Base-by-base conservation (phyloP, 2,113 vertebrate species). In the Sinocyclocheilus anophthalmus region DNA sequence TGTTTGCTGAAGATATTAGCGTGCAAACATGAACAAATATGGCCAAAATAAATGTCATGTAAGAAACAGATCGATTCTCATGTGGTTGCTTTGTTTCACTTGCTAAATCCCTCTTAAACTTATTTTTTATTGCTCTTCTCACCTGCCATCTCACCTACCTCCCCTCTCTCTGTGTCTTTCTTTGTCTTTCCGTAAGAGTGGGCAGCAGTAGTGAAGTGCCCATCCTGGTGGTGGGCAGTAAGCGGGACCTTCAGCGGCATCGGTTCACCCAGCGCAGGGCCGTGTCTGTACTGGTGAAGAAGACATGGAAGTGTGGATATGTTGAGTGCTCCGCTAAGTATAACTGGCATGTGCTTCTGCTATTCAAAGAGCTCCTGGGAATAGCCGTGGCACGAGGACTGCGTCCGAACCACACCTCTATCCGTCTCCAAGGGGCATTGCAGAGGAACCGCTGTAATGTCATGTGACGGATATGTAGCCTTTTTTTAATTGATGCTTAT, bases 291-390 rank as follows among this genome's bases (percentile, higher is more conserved):
- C 93, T 97, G 76, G 97, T 97, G 63, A 97, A 97, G 91, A 95
- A 96, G 90, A 96, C 94, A 61, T 97, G 97, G 97, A 97, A 97
- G 90, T 97, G 97, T 0, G 96, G 97, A 55, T 97, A 97, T 69
- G 94, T 97, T 90, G 96, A 97, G 88, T 97, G 96, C 91, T 97
- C 96, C 0, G 96, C 97, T 89, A 96, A 96, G 87, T 96, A 95
- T 91, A 97, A 97, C 90, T 97, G 97, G 96, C 97, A 97, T 86
- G 94, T 97, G 7, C 91, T 96, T 11, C 95, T 97, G 76, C 96
- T 97, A 86, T 97, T 97, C 93, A 97, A 97, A 55, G 96, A 97
- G 92, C 95, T 97, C 85, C 94, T 97, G 85, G 94, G 95, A 89
- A 97, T 96, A 42, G 94, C 94, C 0, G 93, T 97, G 86, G 90